A percentile compares a stretch with the other conserved stretches of the same genome.
These are phyloP conservation scores for Oryctolagus cuniculus DNA, from an alignment of 2,113 vertebrate genomes.

Conservation along the genomic window mOryCun1.1 NC_091437.1:31780001-31780500, in stretches of 20 bases:
- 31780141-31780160: constrained; percentile 21
- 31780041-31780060: not conserved
- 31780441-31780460: not conserved
- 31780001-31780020: not conserved
- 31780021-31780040: not conserved
- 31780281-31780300: constrained; percentile 77
- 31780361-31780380: constrained; percentile 61
- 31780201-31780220: constrained; percentile 61
- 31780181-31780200: constrained; percentile 50
- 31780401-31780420: constrained; percentile 53
- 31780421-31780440: constrained; percentile 2
- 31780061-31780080: constrained; percentile 12
- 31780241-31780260: constrained; percentile 64
- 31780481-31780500: constrained; percentile 27
- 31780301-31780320: constrained; percentile 72
- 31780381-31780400: constrained; percentile 68
- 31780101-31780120: constrained; percentile 14
- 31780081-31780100: not conserved
- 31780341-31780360: constrained; percentile 65
- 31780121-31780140: not conserved
- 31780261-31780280: constrained; percentile 43
- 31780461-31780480: not conserved
- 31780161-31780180: constrained; percentile 3
- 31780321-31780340: constrained; percentile 64
- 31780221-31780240: constrained; percentile 70